Conservation (phyloP, 2,113 vertebrate species). For the Hirundichthys speculiger region DNA sequence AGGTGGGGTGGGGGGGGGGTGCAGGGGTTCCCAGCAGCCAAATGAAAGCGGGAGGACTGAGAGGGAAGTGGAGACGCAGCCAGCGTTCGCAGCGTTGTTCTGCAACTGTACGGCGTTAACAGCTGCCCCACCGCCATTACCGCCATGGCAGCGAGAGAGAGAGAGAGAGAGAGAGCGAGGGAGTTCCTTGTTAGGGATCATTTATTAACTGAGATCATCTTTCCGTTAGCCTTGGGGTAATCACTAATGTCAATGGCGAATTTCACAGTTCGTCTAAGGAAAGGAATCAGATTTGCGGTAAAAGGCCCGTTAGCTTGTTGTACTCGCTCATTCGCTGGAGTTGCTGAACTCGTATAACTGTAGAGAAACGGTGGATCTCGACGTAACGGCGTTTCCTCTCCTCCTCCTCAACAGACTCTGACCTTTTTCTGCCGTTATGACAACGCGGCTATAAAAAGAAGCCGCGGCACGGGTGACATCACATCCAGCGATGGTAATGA, state of each 20-base stretch:
- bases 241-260: conserved; percentile 99
- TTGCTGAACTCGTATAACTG: conserved; percentile 93
- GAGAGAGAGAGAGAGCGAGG: conserved; percentile 46
- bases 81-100: conserved; percentile 56
- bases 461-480: conserved; percentile 38
- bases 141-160: conserved; percentile 68
- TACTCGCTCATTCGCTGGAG: conserved; percentile 92
- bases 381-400: conserved; percentile 85
- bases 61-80: conserved; percentile 81
- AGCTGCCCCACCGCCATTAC: conserved; percentile 90
- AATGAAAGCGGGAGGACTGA: conserved; percentile 78
- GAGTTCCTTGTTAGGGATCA: conserved; percentile 95
- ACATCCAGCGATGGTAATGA: conserved; percentile 66
- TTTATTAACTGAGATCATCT: conserved; percentile 99
- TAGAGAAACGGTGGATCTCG: conserved; percentile 88
- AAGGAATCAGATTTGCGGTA: conserved; percentile 99
- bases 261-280: conserved; percentile 99
- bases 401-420: conserved; percentile 87
- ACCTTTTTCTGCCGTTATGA: conserved; percentile 93
- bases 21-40: conserved; percentile 48
- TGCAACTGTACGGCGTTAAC: conserved; percentile 81
- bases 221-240: conserved; percentile 96
- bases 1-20: not conserved
- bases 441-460: conserved; percentile 75
- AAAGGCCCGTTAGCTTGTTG: conserved; percentile 96